Conservation (phyloP, 2,797 vertebrate genomes). For the Hippocampus kuda region DNA sequence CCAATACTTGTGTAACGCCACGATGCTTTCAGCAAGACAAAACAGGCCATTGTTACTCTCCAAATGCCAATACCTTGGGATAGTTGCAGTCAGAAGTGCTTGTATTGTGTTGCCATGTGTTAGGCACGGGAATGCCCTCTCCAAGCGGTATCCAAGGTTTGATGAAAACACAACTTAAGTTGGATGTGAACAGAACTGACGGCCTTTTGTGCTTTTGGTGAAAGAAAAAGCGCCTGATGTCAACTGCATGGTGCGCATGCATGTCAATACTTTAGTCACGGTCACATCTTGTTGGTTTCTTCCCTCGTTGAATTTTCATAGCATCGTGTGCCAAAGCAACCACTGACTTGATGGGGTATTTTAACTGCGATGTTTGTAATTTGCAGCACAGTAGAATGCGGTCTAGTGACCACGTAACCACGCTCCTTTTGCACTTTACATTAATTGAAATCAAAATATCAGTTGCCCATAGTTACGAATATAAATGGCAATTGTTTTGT, state of each 20-base stretch:
- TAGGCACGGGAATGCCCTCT: background rate
- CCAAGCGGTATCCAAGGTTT: background rate
- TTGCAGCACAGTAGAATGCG: too few relatives aligned
- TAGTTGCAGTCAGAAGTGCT: background rate
- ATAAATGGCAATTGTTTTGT: too few relatives aligned
- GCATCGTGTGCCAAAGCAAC: too few relatives aligned
- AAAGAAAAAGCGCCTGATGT: background rate
- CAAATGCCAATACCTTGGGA: background rate
- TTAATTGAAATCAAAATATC: too few relatives aligned
- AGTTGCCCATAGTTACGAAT: too few relatives aligned
- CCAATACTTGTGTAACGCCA: background rate
- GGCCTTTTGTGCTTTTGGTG: background rate
- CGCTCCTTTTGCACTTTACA: too few relatives aligned
- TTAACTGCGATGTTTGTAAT: too few relatives aligned
- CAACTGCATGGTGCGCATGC: background rate
- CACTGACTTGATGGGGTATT: too few relatives aligned
- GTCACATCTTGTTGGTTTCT: background rate
- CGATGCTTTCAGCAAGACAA: background rate
- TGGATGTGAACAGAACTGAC: background rate
- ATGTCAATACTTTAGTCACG: background rate
- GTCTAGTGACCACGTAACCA: too few relatives aligned
- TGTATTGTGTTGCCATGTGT: conserved; percentile 1
- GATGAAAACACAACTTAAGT: background rate
- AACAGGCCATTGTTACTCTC: background rate
- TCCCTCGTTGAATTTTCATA: background rate